Percentiles rank a stretch among this genome's conserved stretches.
Conservation (phyloP, 2,888 invertebrate genomes). For the Clostera curtula region DNA sequence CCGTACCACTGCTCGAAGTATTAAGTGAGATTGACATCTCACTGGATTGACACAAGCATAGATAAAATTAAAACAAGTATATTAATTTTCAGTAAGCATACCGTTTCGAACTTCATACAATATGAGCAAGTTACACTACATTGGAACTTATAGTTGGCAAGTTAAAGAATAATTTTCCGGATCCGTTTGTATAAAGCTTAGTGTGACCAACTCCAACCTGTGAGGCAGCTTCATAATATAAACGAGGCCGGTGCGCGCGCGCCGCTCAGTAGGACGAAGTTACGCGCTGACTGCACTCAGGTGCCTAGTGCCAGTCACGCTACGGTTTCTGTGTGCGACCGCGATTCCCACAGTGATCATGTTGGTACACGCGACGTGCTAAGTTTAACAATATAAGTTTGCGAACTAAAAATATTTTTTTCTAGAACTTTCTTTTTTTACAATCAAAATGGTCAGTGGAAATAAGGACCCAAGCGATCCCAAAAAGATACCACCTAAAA, state of each 20-base stretch:
- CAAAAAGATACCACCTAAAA: constrained; percentile 60
- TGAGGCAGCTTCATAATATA: constrained; percentile 15
- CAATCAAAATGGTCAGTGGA: constrained; percentile 65
- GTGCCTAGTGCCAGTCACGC: constrained; percentile 52
- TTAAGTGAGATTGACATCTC: too few species aligned
- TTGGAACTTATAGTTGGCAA: too few species aligned
- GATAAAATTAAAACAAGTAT: too few species aligned
- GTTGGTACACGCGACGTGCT: constrained; percentile 35
- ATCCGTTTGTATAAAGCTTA: constrained; percentile 10
- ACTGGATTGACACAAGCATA: too few species aligned
- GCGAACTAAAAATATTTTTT: constrained; percentile 9
- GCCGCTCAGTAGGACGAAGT: constrained; percentile 56
- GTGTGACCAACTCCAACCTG: constrained; percentile 9
- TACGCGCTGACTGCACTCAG: constrained; percentile 45
- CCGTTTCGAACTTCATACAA: too few species aligned
- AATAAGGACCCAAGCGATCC: constrained; percentile 58
- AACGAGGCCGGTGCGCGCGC: constrained; percentile 35
- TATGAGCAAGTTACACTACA: too few species aligned
- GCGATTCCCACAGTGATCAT: constrained; percentile 35
- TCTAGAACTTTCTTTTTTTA: constrained; percentile 8
- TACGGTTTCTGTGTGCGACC: constrained; percentile 29
- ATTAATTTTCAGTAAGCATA: too few species aligned
- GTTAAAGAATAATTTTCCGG: too few species aligned
- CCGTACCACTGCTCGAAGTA: too few species aligned
- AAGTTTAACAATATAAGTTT: constrained; percentile 20